Evolutionary conservation across 1,140 invertebrate species (phyloP), one percentile per base, ranked within the genome.

Genomic region (Antheraea pernyi): DNA sequence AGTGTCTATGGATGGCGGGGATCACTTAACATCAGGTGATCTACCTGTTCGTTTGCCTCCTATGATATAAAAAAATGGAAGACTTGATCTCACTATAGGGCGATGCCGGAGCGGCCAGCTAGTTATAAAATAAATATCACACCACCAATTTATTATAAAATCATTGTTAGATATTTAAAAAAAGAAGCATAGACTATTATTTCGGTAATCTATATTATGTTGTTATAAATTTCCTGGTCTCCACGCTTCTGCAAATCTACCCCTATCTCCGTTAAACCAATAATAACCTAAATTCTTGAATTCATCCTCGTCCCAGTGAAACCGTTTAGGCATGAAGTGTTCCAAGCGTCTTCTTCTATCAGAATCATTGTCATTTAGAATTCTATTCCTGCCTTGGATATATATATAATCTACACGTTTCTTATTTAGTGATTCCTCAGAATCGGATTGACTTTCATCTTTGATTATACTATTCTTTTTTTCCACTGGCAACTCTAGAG

Each of bases 191-290:
- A n/a, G n/a, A n/a, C n/a, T n/a, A n/a, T n/a, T n/a, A n/a, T n/a
- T n/a, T n/a, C n/a, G 22, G 4, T 30, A 30, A 30, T 30, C 4
- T 30, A 30, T 30, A 30, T 2, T 30, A 4, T 36, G 37, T 64
- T 78, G 67, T 60, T 78, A 59, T 75, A 72, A 30, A 72, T 60
- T 37, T 46, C 3, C 46, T 6, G 46, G 69, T 65, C 71, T 11
- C 8, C 18, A 9, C 1, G 69, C 60, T 0, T 6, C 76, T 5
- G 76, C 53, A 63, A 73, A 80, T 58, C 64, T 75, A 0, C 83
- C 84, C 61, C 77, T 78, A 0, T 76, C 77, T 16, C 83, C 83
- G 19, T 79, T 78, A 8, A 85, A 81, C 83, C 81, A 86, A 19
- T 70, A 78, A 53, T 82, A 80, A 0, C 74, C 79, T 19, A 85